Evolutionary conservation across 2,797 vertebrate species (phyloP), one percentile per base, ranked within the genome.

Genomic region (Chloroceryle inda): DNA sequence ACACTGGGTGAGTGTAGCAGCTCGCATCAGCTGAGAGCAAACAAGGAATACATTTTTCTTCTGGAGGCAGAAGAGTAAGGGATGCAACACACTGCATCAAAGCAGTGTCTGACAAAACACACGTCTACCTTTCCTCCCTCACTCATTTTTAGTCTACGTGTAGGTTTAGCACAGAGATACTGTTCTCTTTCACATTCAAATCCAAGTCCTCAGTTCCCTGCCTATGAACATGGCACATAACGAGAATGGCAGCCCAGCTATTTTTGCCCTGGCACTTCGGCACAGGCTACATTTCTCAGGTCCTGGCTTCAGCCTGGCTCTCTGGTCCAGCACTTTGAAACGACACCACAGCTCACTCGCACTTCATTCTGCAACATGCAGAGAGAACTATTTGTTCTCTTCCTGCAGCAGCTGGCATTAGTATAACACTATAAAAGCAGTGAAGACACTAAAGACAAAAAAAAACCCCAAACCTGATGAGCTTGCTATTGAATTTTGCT

Each of bases 311-410:
- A 89, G 18, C 20, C 40, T 89, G 7, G 0, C 10, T 72, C 68
- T 67, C 78, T 24, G 22, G 37, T 96, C 89, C 87, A 89, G 84
- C 31, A 85, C 45, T 79, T 85, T 17, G 42, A 92, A 76, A 85
- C 0, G 16, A 83, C 78, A 94, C 0, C 0, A 81, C 72, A 66
- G 62, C 91, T 97, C 96, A 92, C 63, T 96, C 85, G 0, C 96
- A 96, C 96, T 91, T 96, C 94, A 85, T 96, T 96, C 85, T 69
- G 69, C 55, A 92, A 13, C 2, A 10, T n/a, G 31, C 5, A 2
- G 61, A 58, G 75, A 85, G 95, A 95, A 94, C 91, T 78, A 63
- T 88, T 96, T 94, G 95, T 95, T 96, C 95, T 89, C 42, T 83
- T 47, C 20, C 68, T 94, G 68, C 68, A 92, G 61, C 29, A 72